These are phyloP conservation scores for Anticlea derivata DNA, from an alignment of 2,888 invertebrate genomes.

Conservation along the genomic window DNA sequence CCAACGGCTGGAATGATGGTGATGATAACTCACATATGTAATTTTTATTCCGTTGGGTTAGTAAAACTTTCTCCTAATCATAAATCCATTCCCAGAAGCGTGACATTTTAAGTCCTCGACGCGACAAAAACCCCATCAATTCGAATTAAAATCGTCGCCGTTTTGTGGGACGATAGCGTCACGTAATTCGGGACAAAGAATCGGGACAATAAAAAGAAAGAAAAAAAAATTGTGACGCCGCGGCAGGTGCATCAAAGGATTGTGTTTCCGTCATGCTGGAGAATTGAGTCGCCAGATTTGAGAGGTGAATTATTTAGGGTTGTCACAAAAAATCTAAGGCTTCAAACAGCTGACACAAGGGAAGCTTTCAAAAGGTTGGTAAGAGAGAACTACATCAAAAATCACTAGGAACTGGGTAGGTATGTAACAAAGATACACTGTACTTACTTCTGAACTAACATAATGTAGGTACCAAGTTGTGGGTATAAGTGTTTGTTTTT, in stretches of 20 bases:
- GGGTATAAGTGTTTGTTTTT: no score
- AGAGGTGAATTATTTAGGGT: slow-evolving; percentile 36
- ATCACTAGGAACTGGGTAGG: no score
- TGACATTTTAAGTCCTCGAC: slow-evolving; percentile 13
- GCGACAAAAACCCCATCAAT: slow-evolving; percentile 21
- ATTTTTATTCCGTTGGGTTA: no score
- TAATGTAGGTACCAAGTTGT: no score
- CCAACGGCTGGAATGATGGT: no score
- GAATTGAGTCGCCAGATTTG: slow-evolving; percentile 53
- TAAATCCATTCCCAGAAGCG: slow-evolving; percentile 6
- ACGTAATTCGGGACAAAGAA: slow-evolving; percentile 35
- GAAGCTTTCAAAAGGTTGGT: no score
- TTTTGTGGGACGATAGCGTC: slow-evolving; percentile 31
- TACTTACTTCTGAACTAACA: no score
- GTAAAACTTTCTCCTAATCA: slow-evolving; percentile 20
- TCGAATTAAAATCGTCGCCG: slow-evolving; percentile 29
- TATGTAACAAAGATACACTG: no score
- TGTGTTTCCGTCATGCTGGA: slow-evolving; percentile 46
- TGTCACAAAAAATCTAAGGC: slow-evolving; percentile 13
- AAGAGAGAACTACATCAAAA: no score
- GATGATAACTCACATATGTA: no score
- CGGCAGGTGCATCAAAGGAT: slow-evolving; percentile 43
- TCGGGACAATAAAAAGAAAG: slow-evolving; percentile 2
- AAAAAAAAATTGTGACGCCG: slow-evolving; percentile 32
- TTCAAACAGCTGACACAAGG: no score